Evolutionary conservation across 2,888 invertebrate species (phyloP).

Genomic region (Rhodophaea formosa): DNA sequence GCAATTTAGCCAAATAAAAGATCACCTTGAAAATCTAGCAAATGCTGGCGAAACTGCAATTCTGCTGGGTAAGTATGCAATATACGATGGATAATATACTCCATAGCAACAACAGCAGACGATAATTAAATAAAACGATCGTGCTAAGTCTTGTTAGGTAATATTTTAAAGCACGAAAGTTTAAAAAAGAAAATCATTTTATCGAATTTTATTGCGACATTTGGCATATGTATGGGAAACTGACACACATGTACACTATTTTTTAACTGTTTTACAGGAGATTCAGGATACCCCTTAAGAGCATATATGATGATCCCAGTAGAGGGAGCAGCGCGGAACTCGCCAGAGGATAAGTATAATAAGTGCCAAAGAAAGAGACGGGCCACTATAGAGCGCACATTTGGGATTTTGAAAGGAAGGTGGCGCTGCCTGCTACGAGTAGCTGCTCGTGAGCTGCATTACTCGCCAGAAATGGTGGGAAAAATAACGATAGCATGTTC

Average conservation of each 20-base stretch:
- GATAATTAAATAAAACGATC: too few species aligned
- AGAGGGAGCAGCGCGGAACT: not conserved
- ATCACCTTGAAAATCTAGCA: too few species aligned
- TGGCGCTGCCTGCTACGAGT: not conserved
- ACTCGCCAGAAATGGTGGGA: not conserved
- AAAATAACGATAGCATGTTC: not conserved
- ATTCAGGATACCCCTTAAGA: too few species aligned
- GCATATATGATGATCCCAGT: not conserved
- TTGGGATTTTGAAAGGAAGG: not conserved
- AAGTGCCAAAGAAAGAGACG: not conserved
- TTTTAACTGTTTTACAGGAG: too few species aligned
- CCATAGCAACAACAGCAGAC: too few species aligned
- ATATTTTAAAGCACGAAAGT: too few species aligned
- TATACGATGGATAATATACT: too few species aligned
- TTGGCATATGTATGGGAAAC: not conserved
- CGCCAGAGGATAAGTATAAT: not conserved
- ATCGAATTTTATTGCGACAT: not conserved
- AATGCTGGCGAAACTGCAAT: too few species aligned
- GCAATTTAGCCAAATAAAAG: too few species aligned
- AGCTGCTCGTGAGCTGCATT: not conserved
- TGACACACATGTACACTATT: not conserved
- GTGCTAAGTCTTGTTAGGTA: too few species aligned
- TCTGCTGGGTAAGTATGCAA: too few species aligned
- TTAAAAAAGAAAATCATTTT: too few species aligned
- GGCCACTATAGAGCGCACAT: not conserved